Conservation (phyloP, 2,888 invertebrate genomes). For the Andrena praecox region DNA sequence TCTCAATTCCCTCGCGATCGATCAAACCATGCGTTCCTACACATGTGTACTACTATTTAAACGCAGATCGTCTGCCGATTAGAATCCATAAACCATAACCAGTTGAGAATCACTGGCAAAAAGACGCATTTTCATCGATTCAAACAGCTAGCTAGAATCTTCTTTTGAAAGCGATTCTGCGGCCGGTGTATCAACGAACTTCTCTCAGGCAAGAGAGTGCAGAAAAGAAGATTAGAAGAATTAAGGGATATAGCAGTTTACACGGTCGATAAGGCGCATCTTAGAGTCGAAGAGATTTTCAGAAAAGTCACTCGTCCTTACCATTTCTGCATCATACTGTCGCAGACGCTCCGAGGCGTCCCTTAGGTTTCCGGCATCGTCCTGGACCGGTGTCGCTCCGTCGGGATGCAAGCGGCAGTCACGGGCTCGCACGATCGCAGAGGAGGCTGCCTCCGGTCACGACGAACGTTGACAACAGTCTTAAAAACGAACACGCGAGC, state of each 20-base stretch:
- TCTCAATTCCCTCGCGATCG: background rate
- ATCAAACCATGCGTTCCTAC: background rate
- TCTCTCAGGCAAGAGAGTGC: background rate
- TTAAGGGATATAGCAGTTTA: background rate
- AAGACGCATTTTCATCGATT: background rate
- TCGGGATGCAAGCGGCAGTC: constrained; percentile 1
- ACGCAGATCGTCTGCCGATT: background rate
- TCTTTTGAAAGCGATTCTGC: background rate
- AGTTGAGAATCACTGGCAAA: background rate
- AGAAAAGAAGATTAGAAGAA: background rate
- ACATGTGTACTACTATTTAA: background rate
- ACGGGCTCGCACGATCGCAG: background rate
- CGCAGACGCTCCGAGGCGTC: constrained; percentile 59
- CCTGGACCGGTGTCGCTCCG: constrained; percentile 40
- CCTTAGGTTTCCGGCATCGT: constrained; percentile 64
- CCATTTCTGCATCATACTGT: constrained; percentile 68
- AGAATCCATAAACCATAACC: background rate
- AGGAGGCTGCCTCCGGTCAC: background rate
- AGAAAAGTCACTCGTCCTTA: constrained; percentile 41
- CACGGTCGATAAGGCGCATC: background rate
- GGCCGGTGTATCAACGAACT: background rate
- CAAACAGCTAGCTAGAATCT: background rate
- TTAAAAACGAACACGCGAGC: constrained; percentile 2
- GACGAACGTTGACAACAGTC: constrained; percentile 17
- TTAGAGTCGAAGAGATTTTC: background rate